phyloP scores from a whole-genome alignment of 2,113 vertebrate genomes.

The Xenopus laevis region DNA sequence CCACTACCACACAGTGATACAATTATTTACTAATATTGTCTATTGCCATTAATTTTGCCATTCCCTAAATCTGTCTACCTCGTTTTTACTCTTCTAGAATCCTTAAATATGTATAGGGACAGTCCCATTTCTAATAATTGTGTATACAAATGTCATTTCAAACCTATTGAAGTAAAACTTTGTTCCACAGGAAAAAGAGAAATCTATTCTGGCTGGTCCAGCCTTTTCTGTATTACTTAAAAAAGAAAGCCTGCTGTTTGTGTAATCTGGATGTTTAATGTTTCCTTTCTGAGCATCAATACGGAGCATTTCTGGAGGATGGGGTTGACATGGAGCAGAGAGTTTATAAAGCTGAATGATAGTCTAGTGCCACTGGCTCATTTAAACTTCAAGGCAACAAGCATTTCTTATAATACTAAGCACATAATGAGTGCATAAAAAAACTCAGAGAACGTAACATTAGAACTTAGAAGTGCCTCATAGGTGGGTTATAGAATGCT shows the following conservation, averaged over 20 bases:
- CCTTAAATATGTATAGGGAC: neutral
- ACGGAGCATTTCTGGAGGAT: neutral
- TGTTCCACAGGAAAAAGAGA: slow-evolving; percentile 33
- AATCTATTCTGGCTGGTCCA: slow-evolving; percentile 19
- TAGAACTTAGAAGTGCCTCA: no score
- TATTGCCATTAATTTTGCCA: no score
- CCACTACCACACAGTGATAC: no score
- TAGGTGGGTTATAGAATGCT: no score
- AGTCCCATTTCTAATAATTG: slow-evolving; percentile 15
- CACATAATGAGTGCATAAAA: no score
- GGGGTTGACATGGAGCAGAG: neutral
- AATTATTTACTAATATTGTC: no score
- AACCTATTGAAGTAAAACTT: slow-evolving; percentile 25
- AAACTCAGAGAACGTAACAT: no score
- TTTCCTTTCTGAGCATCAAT: slow-evolving; percentile 1
- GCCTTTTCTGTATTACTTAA: slow-evolving; percentile 6
- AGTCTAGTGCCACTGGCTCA: no score
- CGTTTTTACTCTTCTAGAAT: no score
- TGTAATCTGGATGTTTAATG: slow-evolving; percentile 29
- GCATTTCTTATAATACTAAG: no score
- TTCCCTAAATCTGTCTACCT: no score
- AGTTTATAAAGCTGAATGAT: neutral
- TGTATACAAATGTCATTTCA: slow-evolving; percentile 30
- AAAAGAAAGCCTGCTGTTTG: slow-evolving; percentile 20
- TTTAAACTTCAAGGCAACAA: no score